A percentile compares a stretch with the other conserved stretches of the same genome.
phyloP scores from a whole-genome alignment of 2,797 vertebrate genomes.

The Falco novaeseelandiae region DNA sequence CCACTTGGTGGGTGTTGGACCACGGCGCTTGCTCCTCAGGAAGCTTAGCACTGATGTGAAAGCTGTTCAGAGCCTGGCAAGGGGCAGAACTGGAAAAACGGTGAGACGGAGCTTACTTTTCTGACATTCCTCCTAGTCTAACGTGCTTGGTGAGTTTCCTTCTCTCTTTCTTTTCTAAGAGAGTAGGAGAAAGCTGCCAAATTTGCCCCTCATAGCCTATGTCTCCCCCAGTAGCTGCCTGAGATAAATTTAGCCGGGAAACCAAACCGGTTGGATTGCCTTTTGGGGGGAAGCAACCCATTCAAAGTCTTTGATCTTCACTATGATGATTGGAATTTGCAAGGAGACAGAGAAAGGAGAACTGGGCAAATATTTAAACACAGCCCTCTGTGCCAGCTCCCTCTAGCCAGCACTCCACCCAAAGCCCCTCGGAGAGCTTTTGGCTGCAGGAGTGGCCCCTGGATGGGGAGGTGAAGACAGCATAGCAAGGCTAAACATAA shows the following conservation, averaged over 20 bases:
- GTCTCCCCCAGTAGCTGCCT: not conserved
- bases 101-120: not conserved
- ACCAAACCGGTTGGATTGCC: constrained; percentile 53
- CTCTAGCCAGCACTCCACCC: constrained; percentile 2
- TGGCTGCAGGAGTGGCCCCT: constrained; percentile 1
- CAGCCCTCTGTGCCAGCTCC: not conserved
- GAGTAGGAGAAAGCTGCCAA: not conserved
- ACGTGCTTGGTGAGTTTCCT: not conserved
- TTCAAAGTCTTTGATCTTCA: constrained; percentile 50
- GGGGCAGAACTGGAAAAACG: accelerated
- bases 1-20: not conserved
- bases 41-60: not conserved
- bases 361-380: not conserved
- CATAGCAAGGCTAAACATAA: not conserved
- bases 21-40: not conserved
- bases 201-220: not conserved
- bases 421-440: not conserved
- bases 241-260: constrained; percentile 50
- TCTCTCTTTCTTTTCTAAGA: not conserved
- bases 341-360: constrained; percentile 38
- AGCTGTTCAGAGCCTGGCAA: not conserved
- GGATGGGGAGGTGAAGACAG: not conserved
- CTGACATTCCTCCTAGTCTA: not conserved
- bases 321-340: constrained; percentile 14
- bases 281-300: constrained; percentile 2